Evolutionary conservation across 2,797 vertebrate species (phyloP).

Genomic region (Acipenser oxyrinchus): DNA sequence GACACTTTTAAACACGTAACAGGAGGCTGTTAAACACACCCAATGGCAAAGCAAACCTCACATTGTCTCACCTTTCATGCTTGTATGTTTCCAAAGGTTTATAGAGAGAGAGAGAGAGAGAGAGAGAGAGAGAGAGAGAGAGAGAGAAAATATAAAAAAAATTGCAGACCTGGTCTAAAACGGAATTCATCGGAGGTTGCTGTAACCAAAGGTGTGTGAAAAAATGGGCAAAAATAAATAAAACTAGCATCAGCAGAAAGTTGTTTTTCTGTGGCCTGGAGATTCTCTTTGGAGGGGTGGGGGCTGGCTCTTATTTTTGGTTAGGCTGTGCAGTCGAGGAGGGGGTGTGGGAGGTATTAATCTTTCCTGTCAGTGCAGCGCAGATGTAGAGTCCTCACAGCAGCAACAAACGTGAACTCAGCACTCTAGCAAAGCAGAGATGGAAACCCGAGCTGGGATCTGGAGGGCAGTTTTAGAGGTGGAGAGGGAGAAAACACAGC

Average conservation of each 20-base stretch:
- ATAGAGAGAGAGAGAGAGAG: too few species aligned
- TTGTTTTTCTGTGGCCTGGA: conserved; percentile 74
- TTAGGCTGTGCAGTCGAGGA: conserved; percentile 31
- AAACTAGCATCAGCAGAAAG: conserved; percentile 80
- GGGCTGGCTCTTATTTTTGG: conserved; percentile 43
- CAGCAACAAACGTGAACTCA: conserved; percentile 91
- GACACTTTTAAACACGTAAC: too few species aligned
- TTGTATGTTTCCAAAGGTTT: too few species aligned
- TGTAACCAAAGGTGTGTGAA: conserved; percentile 46
- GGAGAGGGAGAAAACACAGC: conserved; percentile 59
- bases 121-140: too few species aligned
- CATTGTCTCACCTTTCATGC: too few species aligned
- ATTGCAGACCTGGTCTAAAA: conserved; percentile 27
- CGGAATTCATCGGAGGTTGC: conserved; percentile 31
- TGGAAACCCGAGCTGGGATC: conserved; percentile 30
- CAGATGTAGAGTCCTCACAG: conserved; percentile 92
- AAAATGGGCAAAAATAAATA: conserved; percentile 33
- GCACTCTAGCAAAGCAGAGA: conserved; percentile 65
- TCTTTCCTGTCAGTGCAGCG: conserved; percentile 94
- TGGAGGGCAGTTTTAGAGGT: conserved; percentile 35
- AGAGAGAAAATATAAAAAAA: too few species aligned
- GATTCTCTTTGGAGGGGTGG: conserved; percentile 68
- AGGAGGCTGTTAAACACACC: too few species aligned
- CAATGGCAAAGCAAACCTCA: too few species aligned
- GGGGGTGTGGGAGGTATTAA: conserved; percentile 78